A percentile compares a stretch with the other conserved stretches of the same genome.
Evolutionary conservation across 2,888 invertebrate genomes (phyloP).

Genomic region (Hydrotaea cyrtoneurina): DNA sequence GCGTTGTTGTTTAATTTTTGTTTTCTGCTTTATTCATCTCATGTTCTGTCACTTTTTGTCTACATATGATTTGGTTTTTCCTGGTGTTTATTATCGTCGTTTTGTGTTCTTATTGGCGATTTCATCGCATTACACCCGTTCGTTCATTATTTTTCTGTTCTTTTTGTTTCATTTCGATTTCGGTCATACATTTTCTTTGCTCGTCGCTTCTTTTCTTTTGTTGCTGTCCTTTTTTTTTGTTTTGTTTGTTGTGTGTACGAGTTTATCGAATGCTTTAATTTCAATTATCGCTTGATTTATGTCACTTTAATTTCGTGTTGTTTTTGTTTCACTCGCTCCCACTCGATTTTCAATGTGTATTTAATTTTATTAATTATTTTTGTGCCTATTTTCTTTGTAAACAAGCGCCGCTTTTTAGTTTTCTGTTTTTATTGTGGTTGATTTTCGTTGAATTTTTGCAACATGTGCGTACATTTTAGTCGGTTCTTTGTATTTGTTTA

Average conservation of each 20-base stretch:
- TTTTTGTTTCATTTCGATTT: constrained; percentile 20
- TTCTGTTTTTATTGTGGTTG: background rate
- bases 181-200: constrained; percentile 17
- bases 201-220: background rate
- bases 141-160: background rate
- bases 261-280: background rate
- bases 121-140: background rate
- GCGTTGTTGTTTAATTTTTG: constrained; percentile 5
- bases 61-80: constrained; percentile 22
- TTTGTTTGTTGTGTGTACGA: background rate
- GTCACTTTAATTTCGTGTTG: constrained; percentile 5
- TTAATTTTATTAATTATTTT: constrained; percentile 42
- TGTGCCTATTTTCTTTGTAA: constrained; percentile 21
- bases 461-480: constrained; percentile 31
- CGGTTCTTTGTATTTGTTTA: too few relatives aligned
- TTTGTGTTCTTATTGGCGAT: constrained; percentile 30
- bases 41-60: constrained; percentile 24
- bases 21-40: constrained; percentile 21
- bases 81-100: constrained; percentile 44
- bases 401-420: constrained; percentile 23
- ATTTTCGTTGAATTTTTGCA: constrained; percentile 39
- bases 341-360: constrained; percentile 16
- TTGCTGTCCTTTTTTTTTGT: constrained; percentile 29
- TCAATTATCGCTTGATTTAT: constrained; percentile 31
- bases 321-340: background rate